A percentile compares a stretch with the other conserved stretches of the same genome.
These are phyloP conservation scores for Conistra vaccinii DNA, from an alignment of 2,888 invertebrate genomes.

Conservation along the genomic window DNA sequence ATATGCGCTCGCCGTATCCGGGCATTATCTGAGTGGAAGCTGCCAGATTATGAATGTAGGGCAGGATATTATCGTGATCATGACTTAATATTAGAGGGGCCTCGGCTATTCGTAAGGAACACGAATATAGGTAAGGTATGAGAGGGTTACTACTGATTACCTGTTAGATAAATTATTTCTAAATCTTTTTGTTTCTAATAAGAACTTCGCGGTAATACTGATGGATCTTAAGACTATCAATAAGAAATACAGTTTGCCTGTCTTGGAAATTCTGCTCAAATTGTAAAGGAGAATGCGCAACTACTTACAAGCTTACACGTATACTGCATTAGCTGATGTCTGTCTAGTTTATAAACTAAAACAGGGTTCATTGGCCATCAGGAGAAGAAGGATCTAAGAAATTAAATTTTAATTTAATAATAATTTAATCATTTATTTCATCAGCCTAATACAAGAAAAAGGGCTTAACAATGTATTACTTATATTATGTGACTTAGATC, in stretches of 20 bases:
- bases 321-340: slow-evolving; percentile 47
- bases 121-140: slow-evolving; percentile 4
- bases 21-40: slow-evolving; percentile 56
- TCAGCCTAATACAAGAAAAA: no score
- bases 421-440: no score
- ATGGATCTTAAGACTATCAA: slow-evolving; percentile 2
- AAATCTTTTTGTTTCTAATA: not conserved
- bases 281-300: slow-evolving; percentile 22
- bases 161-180: slow-evolving; percentile 1
- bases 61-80: slow-evolving; percentile 47
- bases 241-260: slow-evolving; percentile 7
- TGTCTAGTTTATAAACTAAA: slow-evolving; percentile 40
- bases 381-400: not conserved
- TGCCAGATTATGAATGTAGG: slow-evolving; percentile 51
- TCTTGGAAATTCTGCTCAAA: slow-evolving; percentile 18
- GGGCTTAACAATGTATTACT: no score
- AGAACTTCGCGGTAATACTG: not conserved
- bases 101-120: slow-evolving; percentile 19
- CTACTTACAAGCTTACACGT: slow-evolving; percentile 42
- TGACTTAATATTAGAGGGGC: slow-evolving; percentile 18
- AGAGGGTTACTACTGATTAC: slow-evolving; percentile 20
- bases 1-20: slow-evolving; percentile 64
- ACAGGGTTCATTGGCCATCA: slow-evolving; percentile 33
- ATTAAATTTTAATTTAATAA: no score
- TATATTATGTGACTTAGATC: no score